These are phyloP conservation scores for Acropternis orthonyx DNA, from an alignment of 2,797 vertebrate species.

Conservation along the genomic window DNA sequence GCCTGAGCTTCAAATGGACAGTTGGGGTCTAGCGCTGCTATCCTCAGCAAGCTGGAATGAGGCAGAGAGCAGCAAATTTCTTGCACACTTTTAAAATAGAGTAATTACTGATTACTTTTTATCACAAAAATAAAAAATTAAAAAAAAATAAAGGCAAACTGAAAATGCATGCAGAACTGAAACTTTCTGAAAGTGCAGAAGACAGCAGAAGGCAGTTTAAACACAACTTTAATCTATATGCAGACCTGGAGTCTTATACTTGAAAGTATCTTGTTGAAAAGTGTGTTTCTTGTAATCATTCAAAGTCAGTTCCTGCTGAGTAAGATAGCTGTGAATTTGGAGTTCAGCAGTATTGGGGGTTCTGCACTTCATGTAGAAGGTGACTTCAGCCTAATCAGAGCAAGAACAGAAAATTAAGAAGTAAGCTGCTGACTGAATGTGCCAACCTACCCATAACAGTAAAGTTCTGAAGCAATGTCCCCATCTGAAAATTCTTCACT, in stretches of 20 bases:
- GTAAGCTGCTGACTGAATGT: neutral
- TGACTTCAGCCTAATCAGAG: neutral
- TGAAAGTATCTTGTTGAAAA: neutral
- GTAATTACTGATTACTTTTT: neutral
- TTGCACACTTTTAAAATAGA: neutral
- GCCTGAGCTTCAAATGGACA: neutral
- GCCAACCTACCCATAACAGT: neutral
- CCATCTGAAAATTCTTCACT: neutral
- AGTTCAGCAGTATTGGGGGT: neutral
- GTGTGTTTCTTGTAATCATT: neutral
- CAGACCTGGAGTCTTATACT: neutral
- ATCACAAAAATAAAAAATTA: neutral
- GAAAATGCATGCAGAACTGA: neutral
- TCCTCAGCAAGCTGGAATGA: neutral
- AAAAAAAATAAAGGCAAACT: neutral
- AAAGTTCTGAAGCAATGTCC: neutral
- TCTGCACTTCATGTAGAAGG: neutral
- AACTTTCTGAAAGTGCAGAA: neutral
- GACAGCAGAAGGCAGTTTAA: neutral
- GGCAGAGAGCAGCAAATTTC: neutral
- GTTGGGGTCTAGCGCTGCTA: neutral
- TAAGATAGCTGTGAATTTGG: neutral
- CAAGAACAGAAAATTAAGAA: neutral
- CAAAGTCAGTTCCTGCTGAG: neutral
- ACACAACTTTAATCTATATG: rapidly evolving